A percentile compares a stretch with the other conserved stretches of the same genome.
phyloP scores from a whole-genome alignment of 2,113 vertebrate genomes.

The Cnemophilus loriae region DNA sequence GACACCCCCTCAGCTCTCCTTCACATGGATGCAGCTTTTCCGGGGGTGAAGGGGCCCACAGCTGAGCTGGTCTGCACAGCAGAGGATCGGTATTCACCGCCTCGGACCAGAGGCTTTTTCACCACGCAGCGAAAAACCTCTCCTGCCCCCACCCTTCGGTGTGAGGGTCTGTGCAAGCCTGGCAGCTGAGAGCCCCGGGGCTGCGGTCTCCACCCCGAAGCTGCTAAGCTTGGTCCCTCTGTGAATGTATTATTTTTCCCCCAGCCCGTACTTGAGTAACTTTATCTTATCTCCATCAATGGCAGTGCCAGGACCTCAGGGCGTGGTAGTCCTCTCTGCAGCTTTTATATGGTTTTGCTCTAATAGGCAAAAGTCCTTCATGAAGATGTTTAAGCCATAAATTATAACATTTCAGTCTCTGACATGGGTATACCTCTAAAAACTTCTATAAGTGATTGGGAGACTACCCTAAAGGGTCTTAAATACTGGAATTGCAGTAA shows the following conservation, averaged over 20 bases:
- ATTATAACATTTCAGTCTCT: not conserved
- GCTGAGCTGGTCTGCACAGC: not conserved
- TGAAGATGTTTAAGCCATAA: not conserved
- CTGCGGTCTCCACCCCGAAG: accelerated
- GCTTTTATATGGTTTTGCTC: not conserved
- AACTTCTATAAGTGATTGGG: not conserved
- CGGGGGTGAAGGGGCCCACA: not conserved
- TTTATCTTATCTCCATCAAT: not conserved
- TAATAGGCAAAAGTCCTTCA: not conserved
- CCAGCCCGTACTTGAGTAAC: not conserved
- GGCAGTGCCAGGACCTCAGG: not conserved
- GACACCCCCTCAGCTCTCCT: not conserved
- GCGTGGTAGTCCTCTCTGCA: not conserved
- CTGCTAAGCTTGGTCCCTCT: not conserved
- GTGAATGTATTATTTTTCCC: not conserved
- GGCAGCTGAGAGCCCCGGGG: not conserved
- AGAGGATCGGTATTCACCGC: accelerated
- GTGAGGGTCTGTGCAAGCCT: not conserved
- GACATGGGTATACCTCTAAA: not conserved
- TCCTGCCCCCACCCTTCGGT: not conserved
- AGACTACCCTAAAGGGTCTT: not conserved
- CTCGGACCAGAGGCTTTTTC: not conserved
- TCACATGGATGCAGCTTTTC: not conserved
- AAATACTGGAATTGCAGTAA: not conserved
- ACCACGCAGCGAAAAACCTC: not conserved